Conservation (phyloP, 64 coral and sea anemone genomes). For the Montipora efflorescens region DNA sequence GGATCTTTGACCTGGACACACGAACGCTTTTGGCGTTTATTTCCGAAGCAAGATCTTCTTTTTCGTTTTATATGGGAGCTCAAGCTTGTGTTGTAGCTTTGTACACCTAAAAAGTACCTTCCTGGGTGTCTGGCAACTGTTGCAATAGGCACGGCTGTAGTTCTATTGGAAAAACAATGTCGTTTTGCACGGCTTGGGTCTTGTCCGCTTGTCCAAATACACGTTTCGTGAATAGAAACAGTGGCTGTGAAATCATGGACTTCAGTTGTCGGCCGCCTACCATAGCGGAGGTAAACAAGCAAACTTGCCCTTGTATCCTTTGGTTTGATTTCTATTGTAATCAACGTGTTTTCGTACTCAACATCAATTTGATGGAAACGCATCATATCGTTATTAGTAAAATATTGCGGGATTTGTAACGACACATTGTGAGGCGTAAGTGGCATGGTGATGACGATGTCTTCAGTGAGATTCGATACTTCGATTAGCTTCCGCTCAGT, state of each 20-base stretch:
- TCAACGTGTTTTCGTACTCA: not conserved
- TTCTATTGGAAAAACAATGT: not conserved
- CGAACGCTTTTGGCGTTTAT: conserved; percentile 53
- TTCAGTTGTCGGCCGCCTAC: conserved; percentile 2
- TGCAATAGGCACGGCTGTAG: not conserved
- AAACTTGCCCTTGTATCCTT: not conserved
- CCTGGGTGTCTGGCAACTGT: conserved; percentile 3
- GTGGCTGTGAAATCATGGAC: conserved; percentile 14
- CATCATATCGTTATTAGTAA: conserved; percentile 1
- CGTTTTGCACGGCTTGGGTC: not conserved
- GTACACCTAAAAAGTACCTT: conserved; percentile 8
- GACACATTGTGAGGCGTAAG: not conserved
- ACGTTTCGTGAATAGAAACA: not conserved
- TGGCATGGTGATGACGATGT: conserved; percentile 24
- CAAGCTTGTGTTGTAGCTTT: conserved; percentile 1
- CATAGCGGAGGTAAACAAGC: not conserved
- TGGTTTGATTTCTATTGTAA: not conserved
- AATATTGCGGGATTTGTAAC: not conserved
- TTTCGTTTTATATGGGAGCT: conserved; percentile 9
- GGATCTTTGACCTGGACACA: conserved; percentile 80
- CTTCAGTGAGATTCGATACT: conserved; percentile 36
- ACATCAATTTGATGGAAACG: conserved; percentile 3
- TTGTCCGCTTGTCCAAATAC: not conserved
- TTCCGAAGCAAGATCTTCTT: conserved; percentile 69
- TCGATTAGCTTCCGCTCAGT: not conserved